Base-by-base conservation (phyloP, 2,888 invertebrate species). In the Kryphioiulus occultus region DNA sequence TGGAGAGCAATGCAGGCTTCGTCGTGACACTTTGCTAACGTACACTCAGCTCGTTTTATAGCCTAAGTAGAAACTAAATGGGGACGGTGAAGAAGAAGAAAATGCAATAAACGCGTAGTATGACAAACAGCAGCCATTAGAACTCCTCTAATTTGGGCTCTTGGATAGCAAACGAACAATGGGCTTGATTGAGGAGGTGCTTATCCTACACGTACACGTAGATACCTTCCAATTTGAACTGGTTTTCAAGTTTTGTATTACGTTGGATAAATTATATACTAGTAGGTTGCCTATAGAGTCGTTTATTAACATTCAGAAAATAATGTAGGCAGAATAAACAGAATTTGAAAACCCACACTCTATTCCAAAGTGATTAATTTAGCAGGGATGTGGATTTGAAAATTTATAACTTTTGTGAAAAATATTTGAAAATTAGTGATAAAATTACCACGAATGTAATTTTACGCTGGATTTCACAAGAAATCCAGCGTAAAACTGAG, bases 81-180 rank as follows among this genome's bases (percentile, higher is more conserved):
- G 68, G 68, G 26, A 68, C n/a, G 26, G 68, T 59, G 59, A 59
- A 59, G 59, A n/a, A 15, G 59, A 59, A n/a, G n/a, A n/a, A n/a
- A n/a, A 39, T 68, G n/a, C 22, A 22, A 68, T 68, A 68, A n/a
- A 68, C 26, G 68, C 12, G 26, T 68, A 26, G 59, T n/a, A n/a
- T 3, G n/a, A 26, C 68, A 68, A 26, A 26, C 9, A 26, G 26
- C 68, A 2, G 9, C 5, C 68, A 22, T 68, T 68, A 22, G 26
- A 68, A 68, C 68, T 68, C 26, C 68, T 68, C 68, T 68, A 68
- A 9, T 68, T 68, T 68, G 68, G 68, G 68, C 68, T 68, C 68
- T 26, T 68, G 26, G 68, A 68, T 1, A 12, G 9, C 68, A 9
- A 22, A 26, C 9, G 68, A 26, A 4, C 22, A 68, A 68, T 68